Evolutionary conservation across 1,140 invertebrate species (phyloP), one percentile per base, ranked within the genome.

Genomic region (Drosophila teissieri): DNA sequence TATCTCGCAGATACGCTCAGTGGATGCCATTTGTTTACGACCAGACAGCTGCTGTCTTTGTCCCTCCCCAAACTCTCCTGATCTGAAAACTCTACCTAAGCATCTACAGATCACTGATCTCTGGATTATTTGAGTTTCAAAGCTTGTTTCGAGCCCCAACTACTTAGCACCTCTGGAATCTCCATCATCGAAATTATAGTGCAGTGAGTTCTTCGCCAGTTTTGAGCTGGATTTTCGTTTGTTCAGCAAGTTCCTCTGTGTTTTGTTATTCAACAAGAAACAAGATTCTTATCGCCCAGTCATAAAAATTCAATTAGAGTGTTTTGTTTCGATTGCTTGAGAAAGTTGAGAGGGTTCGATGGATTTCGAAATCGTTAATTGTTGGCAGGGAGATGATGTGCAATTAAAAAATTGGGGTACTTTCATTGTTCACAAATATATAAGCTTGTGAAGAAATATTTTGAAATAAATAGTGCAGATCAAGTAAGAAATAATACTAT

Each of bases 301-400:
- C 75, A 83, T 76, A 73, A 62, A 69, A 88, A 76, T 88, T 86
- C 82, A 88, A 86, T 88, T 83, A 88, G 69, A 65, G 46, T 70
- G 53, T 61, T 45, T 75, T 80, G 55, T 69, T 76, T 75, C 57
- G 12, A 51, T 64, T 53, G 45, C 53, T 24, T 8, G 8, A 19
- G 31, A 27, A 57, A 36, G 34, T 15, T 39, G 34, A 48, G 31
- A 19, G 42, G 42, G 15, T 63, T 64, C 58, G 22, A 15, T 10
- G 48, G 36, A 65, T 48, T 60, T 48, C 10, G 54, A 64, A 64
- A 60, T 58, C 12, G 15, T 37, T 60, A 31, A 60, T 45, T 58
- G 53, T 6, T 64, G n/a, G 14, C 39, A 31, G 22, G 24, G 27
- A 15, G 22, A 34, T 55, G 17, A 24, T 60, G 27, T 22, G 24